Conservation (phyloP, 2,888 invertebrate species). For the Xanthorhoe designata region DNA sequence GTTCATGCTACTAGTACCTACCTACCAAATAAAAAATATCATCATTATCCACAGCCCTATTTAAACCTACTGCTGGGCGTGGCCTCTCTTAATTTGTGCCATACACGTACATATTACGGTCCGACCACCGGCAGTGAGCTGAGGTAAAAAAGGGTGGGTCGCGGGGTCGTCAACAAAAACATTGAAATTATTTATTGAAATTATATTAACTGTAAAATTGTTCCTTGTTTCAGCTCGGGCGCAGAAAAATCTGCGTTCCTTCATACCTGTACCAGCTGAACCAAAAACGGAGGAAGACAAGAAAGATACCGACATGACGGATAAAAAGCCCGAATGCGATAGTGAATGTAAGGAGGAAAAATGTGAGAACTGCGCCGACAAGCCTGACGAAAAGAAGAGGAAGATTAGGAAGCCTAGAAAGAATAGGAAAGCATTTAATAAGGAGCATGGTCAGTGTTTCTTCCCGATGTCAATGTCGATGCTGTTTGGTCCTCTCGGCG, state of each 20-base stretch:
- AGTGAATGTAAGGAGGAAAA: constrained; percentile 66
- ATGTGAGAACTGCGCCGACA: constrained; percentile 64
- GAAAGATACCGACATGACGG: constrained; percentile 64
- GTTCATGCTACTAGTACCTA: too few relatives aligned
- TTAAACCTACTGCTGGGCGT: too few relatives aligned
- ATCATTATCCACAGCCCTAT: too few relatives aligned
- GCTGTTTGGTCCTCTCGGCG: constrained; percentile 92
- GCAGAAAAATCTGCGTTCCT: constrained; percentile 74
- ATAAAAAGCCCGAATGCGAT: constrained; percentile 67
- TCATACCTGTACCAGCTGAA: constrained; percentile 75
- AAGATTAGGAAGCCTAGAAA: constrained; percentile 70
- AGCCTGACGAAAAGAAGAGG: constrained; percentile 68
- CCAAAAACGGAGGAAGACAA: constrained; percentile 67
- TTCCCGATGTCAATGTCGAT: constrained; percentile 96
- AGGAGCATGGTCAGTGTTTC: constrained; percentile 75
- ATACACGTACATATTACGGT: too few relatives aligned
- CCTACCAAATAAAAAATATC: too few relatives aligned
- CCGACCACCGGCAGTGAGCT: too few relatives aligned
- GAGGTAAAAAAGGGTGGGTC: too few relatives aligned
- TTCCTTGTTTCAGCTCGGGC: constrained; percentile 69
- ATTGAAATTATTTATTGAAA: too few relatives aligned
- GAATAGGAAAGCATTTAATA: constrained; percentile 73
- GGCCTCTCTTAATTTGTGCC: too few relatives aligned
- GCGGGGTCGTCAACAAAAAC: too few relatives aligned
- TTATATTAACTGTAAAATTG: background rate